Percentiles rank a stretch among this genome's conserved stretches.
phyloP scores from a whole-genome alignment of 2,888 invertebrate species.

The Amiota mariae region DNA sequence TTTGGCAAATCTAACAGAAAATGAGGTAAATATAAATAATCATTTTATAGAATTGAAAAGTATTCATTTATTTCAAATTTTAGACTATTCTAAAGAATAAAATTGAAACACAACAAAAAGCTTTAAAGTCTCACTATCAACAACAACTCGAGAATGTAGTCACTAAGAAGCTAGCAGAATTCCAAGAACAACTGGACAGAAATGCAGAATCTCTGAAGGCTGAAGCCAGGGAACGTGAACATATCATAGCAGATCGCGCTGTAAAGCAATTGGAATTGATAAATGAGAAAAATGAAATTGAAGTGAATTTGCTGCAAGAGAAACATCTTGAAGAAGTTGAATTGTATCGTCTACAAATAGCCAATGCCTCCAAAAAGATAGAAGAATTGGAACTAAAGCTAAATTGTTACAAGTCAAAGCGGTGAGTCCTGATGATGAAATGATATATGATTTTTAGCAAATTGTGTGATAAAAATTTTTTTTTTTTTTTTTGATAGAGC shows the following conservation, averaged over 20 bases:
- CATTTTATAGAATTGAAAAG: no score
- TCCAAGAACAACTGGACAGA: conserved; percentile 82
- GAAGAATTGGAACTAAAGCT: conserved; percentile 78
- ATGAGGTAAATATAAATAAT: conserved; percentile 75
- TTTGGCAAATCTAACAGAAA: conserved; percentile 74
- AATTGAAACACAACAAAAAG: conserved; percentile 78
- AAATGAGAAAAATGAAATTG: conserved; percentile 82
- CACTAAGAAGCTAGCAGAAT: conserved; percentile 83
- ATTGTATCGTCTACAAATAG: conserved; percentile 81
- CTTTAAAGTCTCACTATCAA: conserved; percentile 84
- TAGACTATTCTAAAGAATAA: conserved; percentile 76
- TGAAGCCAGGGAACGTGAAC: conserved; percentile 80
- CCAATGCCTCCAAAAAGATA: conserved; percentile 81
- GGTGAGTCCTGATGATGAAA: conserved; percentile 51
- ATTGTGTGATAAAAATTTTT: no score
- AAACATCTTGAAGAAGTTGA: conserved; percentile 86
- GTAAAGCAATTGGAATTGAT: conserved; percentile 83
- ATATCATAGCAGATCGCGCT: conserved; percentile 80
- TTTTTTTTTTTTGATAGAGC: conserved; percentile 72
- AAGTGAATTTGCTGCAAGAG: conserved; percentile 84
- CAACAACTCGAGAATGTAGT: conserved; percentile 87
- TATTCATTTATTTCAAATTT: neutral
- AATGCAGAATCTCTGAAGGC: conserved; percentile 79
- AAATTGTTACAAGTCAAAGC: conserved; percentile 66
- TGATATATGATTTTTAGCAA: neutral